phyloP scores from a whole-genome alignment of 2,113 vertebrate genomes.

The Poecile atricapillus region DNA sequence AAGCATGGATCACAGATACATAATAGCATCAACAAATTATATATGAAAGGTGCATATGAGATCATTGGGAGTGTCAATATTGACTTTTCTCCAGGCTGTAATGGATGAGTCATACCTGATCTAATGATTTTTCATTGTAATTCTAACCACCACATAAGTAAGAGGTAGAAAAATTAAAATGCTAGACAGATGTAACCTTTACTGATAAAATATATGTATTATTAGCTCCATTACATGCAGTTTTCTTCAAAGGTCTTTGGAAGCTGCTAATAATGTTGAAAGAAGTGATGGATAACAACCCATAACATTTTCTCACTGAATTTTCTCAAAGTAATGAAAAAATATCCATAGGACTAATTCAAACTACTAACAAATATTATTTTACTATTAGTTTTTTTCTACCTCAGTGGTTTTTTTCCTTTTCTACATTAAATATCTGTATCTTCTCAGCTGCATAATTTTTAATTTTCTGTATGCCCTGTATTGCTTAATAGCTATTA shows the following conservation, averaged over 20 bases:
- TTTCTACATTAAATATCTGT: background rate
- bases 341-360: background rate
- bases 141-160: background rate
- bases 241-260: background rate
- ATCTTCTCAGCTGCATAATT: background rate
- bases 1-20: background rate
- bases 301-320: background rate
- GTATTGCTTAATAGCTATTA: background rate
- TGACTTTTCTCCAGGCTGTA: slow-evolving; percentile 47
- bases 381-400: background rate
- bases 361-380: background rate
- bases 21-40: slow-evolving; percentile 33
- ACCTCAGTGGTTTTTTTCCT: background rate
- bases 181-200: slow-evolving; percentile 3
- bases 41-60: slow-evolving; percentile 21
- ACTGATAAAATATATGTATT: background rate
- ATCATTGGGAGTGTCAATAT: slow-evolving; percentile 48
- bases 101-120: slow-evolving; percentile 41
- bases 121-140: slow-evolving; percentile 40
- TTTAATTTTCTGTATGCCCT: background rate
- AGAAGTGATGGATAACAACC: background rate
- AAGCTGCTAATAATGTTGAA: background rate
- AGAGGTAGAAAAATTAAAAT: slow-evolving; percentile 23
- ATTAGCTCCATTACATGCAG: slow-evolving; percentile 4
- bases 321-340: background rate